Percentiles rank a stretch among this genome's conserved stretches.
phyloP scores from a whole-genome alignment of 2,113 vertebrate genomes.

The Hypocryptadius cinnamomeus region DNA sequence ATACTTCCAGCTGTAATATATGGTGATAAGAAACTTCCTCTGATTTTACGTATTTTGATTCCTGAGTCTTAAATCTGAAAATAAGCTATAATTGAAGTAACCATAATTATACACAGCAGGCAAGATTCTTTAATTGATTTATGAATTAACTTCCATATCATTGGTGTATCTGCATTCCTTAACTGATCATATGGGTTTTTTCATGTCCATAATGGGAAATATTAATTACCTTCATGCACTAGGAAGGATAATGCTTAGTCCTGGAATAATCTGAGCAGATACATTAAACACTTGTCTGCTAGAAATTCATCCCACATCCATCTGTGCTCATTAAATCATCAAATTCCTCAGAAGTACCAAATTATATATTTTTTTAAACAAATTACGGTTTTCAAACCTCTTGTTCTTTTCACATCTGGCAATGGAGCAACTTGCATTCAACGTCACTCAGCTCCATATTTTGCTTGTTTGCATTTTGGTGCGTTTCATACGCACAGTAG shows the following conservation, averaged over 20 bases:
- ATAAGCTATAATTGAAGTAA: conserved; percentile 50
- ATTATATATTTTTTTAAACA: conserved; percentile 55
- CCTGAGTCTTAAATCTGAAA: conserved; percentile 18
- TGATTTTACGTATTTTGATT: conserved; percentile 37
- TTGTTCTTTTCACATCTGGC: conserved; percentile 69
- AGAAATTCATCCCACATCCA: conserved; percentile 62
- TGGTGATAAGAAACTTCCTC: neutral
- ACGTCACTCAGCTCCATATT: neutral
- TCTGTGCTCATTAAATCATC: conserved; percentile 65
- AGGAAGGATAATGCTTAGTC: conserved; percentile 51
- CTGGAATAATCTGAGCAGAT: conserved; percentile 61
- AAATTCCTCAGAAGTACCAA: conserved; percentile 62
- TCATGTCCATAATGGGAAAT: conserved; percentile 41
- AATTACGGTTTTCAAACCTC: conserved; percentile 55
- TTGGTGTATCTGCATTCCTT: conserved; percentile 27
- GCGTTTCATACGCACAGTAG: conserved; percentile 41
- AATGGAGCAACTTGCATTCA: neutral
- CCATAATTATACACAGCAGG: conserved; percentile 52
- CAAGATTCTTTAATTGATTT: conserved; percentile 49
- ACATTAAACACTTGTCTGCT: conserved; percentile 47
- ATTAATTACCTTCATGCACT: conserved; percentile 54
- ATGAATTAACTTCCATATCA: conserved; percentile 25
- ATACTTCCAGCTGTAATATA: neutral
- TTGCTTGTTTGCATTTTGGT: conserved; percentile 55
- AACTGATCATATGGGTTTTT: conserved; percentile 34